A percentile compares a stretch with the other conserved stretches of the same genome.
phyloP scores from a whole-genome alignment of 1,140 invertebrate species.

The Meloidogyne chitwoodi region DNA sequence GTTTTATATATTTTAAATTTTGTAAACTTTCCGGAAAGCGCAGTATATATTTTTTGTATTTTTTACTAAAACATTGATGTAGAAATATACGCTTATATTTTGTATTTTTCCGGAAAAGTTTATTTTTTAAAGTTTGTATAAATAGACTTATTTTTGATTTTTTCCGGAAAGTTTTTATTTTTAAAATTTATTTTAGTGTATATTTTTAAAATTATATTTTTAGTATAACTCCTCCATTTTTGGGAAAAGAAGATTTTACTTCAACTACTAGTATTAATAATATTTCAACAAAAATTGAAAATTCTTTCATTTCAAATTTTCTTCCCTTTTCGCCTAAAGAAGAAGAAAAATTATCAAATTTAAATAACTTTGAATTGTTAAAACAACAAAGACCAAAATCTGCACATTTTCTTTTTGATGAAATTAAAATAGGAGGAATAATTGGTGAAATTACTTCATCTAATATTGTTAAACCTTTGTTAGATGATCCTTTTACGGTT shows the following conservation, averaged over 20 bases:
- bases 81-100: no score
- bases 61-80: no score
- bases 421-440: neutral
- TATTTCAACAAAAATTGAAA: neutral
- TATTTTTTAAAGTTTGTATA: no score
- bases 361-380: neutral
- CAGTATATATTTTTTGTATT: no score
- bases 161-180: neutral
- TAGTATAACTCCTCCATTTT: constrained; percentile 1
- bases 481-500: neutral
- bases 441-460: neutral
- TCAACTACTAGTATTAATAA: neutral
- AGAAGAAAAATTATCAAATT: neutral
- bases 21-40: no score
- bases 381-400: constrained; percentile 5
- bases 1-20: neutral
- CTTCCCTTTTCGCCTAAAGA: neutral
- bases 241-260: neutral
- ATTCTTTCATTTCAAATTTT: neutral
- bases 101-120: no score
- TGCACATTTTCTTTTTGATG: constrained; percentile 1
- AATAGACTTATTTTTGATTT: neutral
- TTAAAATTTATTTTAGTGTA: no score
- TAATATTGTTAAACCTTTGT: neutral
- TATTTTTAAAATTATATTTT: neutral